These are phyloP conservation scores for Exocentrus adspersus DNA, from an alignment of 2,888 invertebrate genomes.

Conservation along the genomic window DNA sequence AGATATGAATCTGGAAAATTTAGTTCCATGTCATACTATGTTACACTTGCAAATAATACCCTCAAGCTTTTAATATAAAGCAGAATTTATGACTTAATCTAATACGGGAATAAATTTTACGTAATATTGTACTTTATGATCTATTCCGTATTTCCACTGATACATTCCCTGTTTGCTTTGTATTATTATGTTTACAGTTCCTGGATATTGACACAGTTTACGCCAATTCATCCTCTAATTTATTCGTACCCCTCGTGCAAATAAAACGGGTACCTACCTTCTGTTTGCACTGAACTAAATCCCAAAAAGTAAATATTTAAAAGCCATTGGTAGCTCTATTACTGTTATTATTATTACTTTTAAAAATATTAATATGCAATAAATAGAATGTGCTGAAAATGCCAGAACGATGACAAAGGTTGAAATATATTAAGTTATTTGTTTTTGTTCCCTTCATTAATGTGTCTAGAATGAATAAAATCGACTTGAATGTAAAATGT, in stretches of 20 bases:
- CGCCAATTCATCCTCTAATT: background rate
- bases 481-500: background rate
- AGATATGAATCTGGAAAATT: no score
- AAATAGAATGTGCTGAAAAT: no score
- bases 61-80: background rate
- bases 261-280: background rate
- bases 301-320: background rate
- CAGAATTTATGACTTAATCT: slow-evolving; percentile 1
- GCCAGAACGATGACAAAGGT: no score
- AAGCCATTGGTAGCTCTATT: no score
- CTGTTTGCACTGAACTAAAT: background rate
- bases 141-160: background rate
- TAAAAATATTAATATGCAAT: no score
- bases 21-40: no score
- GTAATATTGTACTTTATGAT: background rate
- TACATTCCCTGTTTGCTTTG: slow-evolving; percentile 1
- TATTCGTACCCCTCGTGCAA: background rate
- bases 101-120: background rate
- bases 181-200: slow-evolving; percentile 1
- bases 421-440: no score
- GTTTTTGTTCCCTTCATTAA: no score
- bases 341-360: no score
- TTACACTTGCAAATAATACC: background rate
- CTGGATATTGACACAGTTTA: background rate
- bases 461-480: background rate